Percentiles rank a stretch among this genome's conserved stretches.
Conservation (phyloP, 2,797 vertebrate species). For the Anabacerthia variegaticeps region DNA sequence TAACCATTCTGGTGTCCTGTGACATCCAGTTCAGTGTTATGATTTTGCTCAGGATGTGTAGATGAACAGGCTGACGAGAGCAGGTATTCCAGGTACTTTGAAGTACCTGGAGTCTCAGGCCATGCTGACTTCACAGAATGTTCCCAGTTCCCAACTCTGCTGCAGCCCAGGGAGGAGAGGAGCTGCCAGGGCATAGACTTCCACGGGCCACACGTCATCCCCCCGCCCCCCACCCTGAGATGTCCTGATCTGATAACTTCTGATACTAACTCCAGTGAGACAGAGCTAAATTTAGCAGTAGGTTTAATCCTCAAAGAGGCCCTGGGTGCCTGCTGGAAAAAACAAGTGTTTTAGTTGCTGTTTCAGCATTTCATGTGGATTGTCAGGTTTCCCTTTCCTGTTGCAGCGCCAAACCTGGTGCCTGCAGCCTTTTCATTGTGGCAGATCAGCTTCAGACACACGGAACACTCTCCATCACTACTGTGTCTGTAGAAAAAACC, state of each 20-base stretch:
- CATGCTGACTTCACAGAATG: not conserved
- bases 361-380: conserved; percentile 31
- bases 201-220: not conserved
- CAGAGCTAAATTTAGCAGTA: conserved; percentile 45
- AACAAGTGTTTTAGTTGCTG: conserved; percentile 38
- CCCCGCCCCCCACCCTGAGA: not conserved
- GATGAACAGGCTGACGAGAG: not conserved
- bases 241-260: conserved; percentile 55
- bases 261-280: conserved; percentile 14
- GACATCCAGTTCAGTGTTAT: accelerated
- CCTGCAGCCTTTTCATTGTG: not conserved
- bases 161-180: not conserved
- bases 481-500: not conserved
- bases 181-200: not conserved
- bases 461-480: not conserved
- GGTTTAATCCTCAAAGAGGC: conserved; percentile 58
- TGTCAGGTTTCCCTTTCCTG: conserved; percentile 24
- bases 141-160: not conserved
- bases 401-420: not conserved
- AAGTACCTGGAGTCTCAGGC: not conserved
- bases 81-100: not conserved
- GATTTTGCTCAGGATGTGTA: not conserved
- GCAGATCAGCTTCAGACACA: not conserved
- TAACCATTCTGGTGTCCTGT: not conserved
- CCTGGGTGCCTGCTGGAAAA: conserved; percentile 35